Evolutionary conservation across 2,113 vertebrate species (phyloP).

Genomic region (Misgurnus anguillicaudatus): DNA sequence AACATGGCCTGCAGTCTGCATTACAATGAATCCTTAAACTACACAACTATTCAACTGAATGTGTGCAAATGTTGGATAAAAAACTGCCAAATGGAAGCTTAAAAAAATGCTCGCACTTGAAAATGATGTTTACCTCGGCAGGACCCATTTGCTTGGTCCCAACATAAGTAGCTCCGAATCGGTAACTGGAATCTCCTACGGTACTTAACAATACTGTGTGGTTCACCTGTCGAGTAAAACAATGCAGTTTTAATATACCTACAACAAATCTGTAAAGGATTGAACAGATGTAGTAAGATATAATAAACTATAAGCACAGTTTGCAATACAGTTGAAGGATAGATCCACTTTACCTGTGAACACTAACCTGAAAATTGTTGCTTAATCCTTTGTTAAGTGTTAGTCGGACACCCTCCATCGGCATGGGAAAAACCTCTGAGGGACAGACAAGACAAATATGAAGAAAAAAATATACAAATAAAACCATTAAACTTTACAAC

Average conservation of each 20-base stretch:
- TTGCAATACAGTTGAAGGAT: too few relatives aligned
- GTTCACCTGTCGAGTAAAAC: conserved; percentile 76
- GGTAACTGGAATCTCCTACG: conserved; percentile 83
- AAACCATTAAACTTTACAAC: too few relatives aligned
- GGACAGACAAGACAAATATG: conserved; percentile 16
- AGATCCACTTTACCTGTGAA: background rate
- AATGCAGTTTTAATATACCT: background rate
- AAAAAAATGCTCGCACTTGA: too few relatives aligned
- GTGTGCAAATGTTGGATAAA: background rate
- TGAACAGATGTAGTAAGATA: background rate
- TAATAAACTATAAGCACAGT: too few relatives aligned
- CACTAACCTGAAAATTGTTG: conserved; percentile 87
- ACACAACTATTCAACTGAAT: too few relatives aligned
- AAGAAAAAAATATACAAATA: background rate
- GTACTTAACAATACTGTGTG: conserved; percentile 85
- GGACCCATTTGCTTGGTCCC: conserved; percentile 84
- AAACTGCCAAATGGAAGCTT: background rate
- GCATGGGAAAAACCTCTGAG: conserved; percentile 84
- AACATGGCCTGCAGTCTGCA: too few relatives aligned
- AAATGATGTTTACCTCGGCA: conserved; percentile 77
- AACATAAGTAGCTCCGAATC: conserved; percentile 85
- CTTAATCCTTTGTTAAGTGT: conserved; percentile 88
- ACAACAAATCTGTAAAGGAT: background rate
- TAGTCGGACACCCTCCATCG: conserved; percentile 88
- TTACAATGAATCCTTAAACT: too few relatives aligned